phyloP scores from a whole-genome alignment of 1,140 invertebrate species.

The Drosophila bipectinata region DNA sequence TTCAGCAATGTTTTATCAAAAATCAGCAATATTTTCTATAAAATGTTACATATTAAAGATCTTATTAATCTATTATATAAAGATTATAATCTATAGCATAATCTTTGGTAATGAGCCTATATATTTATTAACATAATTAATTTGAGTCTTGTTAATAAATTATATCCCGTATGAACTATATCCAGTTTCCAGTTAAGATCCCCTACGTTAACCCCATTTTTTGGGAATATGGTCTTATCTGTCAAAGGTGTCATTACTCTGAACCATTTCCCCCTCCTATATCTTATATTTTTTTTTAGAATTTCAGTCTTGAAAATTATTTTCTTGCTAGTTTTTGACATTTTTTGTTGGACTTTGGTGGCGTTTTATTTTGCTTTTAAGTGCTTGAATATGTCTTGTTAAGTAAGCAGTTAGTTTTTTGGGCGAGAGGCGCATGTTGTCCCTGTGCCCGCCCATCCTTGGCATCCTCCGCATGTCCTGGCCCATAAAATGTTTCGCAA shows the following conservation, averaged over 20 bases:
- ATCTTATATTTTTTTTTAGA: background rate
- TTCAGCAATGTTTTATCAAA: too few relatives aligned
- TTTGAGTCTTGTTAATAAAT: too few relatives aligned
- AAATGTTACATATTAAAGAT: too few relatives aligned
- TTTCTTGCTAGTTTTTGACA: background rate
- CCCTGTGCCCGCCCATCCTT: constrained; percentile 15
- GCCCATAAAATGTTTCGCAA: constrained; percentile 41
- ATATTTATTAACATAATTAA: too few relatives aligned
- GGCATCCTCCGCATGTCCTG: background rate
- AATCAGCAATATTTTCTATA: too few relatives aligned
- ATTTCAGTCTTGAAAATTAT: background rate
- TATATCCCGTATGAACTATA: too few relatives aligned
- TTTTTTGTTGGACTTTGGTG: constrained; percentile 2
- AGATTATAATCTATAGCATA: too few relatives aligned
- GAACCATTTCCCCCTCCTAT: background rate
- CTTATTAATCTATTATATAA: too few relatives aligned
- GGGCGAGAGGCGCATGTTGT: constrained; percentile 38
- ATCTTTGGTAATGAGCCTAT: too few relatives aligned
- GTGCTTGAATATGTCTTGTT: constrained; percentile 81
- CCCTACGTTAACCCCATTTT: background rate
- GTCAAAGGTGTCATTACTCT: constrained; percentile 1
- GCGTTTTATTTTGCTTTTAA: constrained; percentile 77
- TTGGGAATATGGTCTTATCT: background rate
- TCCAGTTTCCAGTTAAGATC: background rate
- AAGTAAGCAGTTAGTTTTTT: constrained; percentile 81